These are phyloP conservation scores for Peromyscus leucopus DNA, from an alignment of 2,113 vertebrate species.

Conservation along the genomic window DNA sequence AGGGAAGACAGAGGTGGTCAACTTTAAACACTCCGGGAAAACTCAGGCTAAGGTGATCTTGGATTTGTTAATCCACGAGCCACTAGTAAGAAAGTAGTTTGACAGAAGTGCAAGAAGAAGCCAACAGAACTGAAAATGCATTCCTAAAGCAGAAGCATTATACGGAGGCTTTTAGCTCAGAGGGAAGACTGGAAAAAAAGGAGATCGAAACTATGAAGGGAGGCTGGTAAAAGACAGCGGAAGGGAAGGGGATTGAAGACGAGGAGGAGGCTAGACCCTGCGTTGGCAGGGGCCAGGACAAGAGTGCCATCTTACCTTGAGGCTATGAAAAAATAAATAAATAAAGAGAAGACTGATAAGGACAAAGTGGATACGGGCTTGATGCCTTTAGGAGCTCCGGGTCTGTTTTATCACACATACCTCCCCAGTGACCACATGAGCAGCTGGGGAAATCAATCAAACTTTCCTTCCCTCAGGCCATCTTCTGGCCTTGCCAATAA, in stretches of 20 bases:
- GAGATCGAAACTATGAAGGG: neutral
- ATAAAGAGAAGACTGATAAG: neutral
- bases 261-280: neutral
- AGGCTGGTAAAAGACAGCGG: constrained; percentile 30
- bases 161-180: constrained; percentile 13
- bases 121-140: neutral
- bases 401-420: constrained; percentile 55
- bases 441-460: constrained; percentile 35
- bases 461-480: neutral
- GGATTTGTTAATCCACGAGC: constrained; percentile 11
- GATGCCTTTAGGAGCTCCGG: neutral
- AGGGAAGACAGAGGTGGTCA: neutral
- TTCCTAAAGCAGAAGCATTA: neutral
- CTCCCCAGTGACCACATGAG: neutral
- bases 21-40: neutral
- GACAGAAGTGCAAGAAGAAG: neutral
- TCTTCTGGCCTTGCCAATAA: neutral
- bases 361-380: neutral
- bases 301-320: neutral
- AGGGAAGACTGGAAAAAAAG: neutral
- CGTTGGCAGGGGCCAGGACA: neutral
- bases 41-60: neutral
- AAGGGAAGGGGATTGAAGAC: neutral
- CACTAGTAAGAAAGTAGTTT: constrained; percentile 38
- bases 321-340: neutral